Evolutionary conservation across 2,113 vertebrate species (phyloP).

Genomic region (Elaphurus davidianus): DNA sequence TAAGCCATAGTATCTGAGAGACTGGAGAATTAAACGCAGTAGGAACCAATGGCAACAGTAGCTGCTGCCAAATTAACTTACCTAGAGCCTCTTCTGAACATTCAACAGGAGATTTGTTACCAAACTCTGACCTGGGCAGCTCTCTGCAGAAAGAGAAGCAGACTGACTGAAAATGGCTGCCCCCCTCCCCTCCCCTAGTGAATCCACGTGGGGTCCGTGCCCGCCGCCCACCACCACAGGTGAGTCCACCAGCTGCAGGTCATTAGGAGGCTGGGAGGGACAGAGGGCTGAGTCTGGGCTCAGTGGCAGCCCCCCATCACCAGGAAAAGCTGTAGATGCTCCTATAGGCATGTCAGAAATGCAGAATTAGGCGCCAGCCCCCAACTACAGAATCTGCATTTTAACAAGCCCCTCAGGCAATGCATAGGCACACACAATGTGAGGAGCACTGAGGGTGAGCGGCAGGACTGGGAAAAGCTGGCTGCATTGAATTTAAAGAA

Average conservation of each 20-base stretch:
- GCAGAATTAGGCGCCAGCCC: not conserved
- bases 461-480: not conserved
- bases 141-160: accelerated
- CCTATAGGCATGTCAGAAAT: not conserved
- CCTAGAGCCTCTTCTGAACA: not conserved
- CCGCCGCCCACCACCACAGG: too few relatives aligned
- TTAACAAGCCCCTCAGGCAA: not conserved
- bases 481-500: not conserved
- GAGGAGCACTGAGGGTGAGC: not conserved
- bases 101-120: accelerated
- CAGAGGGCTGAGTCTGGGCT: not conserved
- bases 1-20: not conserved
- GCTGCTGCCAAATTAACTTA: not conserved
- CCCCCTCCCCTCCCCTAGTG: not conserved
- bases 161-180: not conserved
- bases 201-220: accelerated
- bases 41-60: not conserved
- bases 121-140: not conserved
- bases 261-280: not conserved
- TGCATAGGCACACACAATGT: not conserved
- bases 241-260: not conserved
- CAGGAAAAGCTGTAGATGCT: accelerated
- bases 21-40: not conserved
- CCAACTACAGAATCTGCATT: not conserved
- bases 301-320: too few relatives aligned